Percentiles rank a stretch among this genome's conserved stretches.
Conservation (phyloP, 2,797 vertebrate species). For the Rhinoraja longicauda region DNA sequence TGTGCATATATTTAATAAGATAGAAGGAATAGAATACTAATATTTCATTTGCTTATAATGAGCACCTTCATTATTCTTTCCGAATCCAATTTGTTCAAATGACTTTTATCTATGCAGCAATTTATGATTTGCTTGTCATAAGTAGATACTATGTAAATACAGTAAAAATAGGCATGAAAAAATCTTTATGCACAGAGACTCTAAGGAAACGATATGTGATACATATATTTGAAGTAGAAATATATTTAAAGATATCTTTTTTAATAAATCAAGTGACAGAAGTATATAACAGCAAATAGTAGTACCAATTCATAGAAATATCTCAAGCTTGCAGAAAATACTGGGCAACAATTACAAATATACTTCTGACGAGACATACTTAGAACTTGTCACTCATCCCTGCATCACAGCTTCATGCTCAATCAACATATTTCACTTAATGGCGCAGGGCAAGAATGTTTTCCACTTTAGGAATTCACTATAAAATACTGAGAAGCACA, state of each 20-base stretch:
- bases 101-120: no score
- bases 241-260: background rate
- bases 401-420: background rate
- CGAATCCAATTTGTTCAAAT: no score
- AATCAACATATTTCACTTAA: conserved; percentile 13
- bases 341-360: conserved; percentile 3
- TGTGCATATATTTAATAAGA: background rate
- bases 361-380: background rate
- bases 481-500: background rate
- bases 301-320: background rate
- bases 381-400: background rate
- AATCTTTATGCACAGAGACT: background rate
- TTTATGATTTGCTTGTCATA: no score
- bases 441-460: background rate
- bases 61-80: no score
- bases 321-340: background rate
- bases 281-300: background rate
- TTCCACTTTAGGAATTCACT: background rate
- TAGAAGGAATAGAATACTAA: background rate
- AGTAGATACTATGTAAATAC: background rate
- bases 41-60: no score
- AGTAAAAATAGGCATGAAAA: background rate
- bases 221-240: background rate
- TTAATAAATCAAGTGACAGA: background rate
- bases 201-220: background rate